These are phyloP conservation scores for Campylomormyrus tamandua DNA, from an alignment of 2,113 vertebrate genomes.

Conservation along the genomic window DNA sequence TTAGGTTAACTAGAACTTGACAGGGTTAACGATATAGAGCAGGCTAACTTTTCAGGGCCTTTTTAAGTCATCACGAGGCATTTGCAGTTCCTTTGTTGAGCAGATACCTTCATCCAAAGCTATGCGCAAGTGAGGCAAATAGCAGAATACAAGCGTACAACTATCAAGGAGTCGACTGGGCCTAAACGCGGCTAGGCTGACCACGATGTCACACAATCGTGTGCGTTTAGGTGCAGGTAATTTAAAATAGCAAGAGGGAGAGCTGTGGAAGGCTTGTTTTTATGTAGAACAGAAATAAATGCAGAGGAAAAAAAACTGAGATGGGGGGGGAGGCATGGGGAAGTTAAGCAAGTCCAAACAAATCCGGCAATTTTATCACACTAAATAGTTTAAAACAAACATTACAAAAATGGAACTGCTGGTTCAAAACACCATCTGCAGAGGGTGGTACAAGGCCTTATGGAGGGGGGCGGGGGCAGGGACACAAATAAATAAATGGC, in stretches of 20 bases:
- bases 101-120: background rate
- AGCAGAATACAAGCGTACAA: background rate
- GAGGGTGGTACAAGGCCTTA: conserved; percentile 12
- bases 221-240: background rate
- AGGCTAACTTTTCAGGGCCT: background rate
- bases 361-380: conserved; percentile 7
- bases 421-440: conserved; percentile 22
- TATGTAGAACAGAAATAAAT: background rate
- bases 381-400: conserved; percentile 13
- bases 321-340: background rate
- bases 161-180: background rate
- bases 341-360: conserved; percentile 9
- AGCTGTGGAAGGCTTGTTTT: background rate
- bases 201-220: background rate
- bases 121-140: background rate
- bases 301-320: background rate
- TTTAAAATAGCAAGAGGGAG: background rate
- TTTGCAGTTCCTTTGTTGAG: background rate
- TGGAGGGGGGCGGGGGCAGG: background rate
- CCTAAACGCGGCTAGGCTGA: background rate
- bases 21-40: background rate
- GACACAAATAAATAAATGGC: background rate
- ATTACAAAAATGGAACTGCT: conserved; percentile 5
- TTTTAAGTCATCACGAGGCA: background rate
- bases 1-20: background rate